Evolutionary conservation across 1,140 invertebrate genomes (phyloP), one percentile per base, ranked within the genome.

Genomic region (Hycleus cichorii): DNA sequence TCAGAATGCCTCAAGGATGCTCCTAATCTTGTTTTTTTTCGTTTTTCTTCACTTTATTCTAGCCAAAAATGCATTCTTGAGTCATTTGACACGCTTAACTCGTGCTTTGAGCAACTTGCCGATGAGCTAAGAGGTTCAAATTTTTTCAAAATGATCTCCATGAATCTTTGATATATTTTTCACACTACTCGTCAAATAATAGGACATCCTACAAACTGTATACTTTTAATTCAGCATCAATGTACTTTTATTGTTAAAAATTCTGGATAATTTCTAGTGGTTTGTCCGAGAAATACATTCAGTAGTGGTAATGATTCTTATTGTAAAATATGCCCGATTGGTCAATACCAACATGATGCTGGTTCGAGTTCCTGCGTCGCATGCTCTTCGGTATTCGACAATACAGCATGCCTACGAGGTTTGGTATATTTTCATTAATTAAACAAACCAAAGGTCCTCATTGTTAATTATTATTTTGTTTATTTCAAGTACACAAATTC

Each of bases 301-400:
- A 72, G 64, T 50, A 45, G 11, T 10, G 67, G 66, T 10, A 57
- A 63, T 18, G 61, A 63, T 39, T 58, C 69, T n/a, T 64, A 54
- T 52, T 73, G 72, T 48, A 62, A 56, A 6, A 54, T 49, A 9
- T 73, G 72, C 57, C 72, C 70, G 9, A 46, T 43, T 40, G 64
- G 59, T 6, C 63, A 71, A 39, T 73, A 69, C 59, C 72, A 73
- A 56, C 68, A 69, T 1, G 49, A 58, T 10, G 38, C 57, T 7
- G 72, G 69, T 2, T 70, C 69, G 5, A 64, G 63, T 47, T 51
- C 59, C 1, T 73, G 70, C 49, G 32, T 71, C 1, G 48, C 53
- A 6, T 73, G 70, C 58, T 54, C 58, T 6, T 68, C 68, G 4
- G 69, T 65, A 11, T 64, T 73, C n/a, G 66, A 71, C 43, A 64